phyloP scores from a whole-genome alignment of 2,888 invertebrate species.

The Baronia brevicornis region DNA sequence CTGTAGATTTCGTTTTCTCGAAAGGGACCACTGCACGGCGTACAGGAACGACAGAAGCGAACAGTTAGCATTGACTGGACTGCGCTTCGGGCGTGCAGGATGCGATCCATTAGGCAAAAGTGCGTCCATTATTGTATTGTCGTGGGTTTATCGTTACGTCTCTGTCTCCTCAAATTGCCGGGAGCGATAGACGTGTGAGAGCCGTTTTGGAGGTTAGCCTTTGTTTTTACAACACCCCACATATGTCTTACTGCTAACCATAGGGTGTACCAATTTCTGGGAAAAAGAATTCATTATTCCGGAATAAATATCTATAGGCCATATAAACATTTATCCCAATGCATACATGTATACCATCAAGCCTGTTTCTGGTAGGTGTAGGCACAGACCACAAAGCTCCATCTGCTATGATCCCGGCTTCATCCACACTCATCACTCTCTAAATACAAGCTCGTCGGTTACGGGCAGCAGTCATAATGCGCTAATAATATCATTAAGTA shows the following conservation, averaged over 20 bases:
- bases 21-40: constrained; percentile 21
- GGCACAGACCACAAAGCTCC: no score
- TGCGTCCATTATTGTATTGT: constrained; percentile 72
- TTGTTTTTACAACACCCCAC: neutral
- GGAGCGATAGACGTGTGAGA: constrained; percentile 42
- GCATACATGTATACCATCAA: no score
- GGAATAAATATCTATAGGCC: no score
- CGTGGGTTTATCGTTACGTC: constrained; percentile 65
- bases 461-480: no score
- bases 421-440: no score
- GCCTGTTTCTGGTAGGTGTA: no score
- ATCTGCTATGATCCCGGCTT: no score
- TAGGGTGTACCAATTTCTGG: no score
- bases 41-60: constrained; percentile 44
- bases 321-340: no score
- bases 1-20: constrained; percentile 23
- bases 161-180: constrained; percentile 56
- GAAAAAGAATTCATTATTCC: no score
- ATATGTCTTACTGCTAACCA: neutral
- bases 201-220: constrained; percentile 16
- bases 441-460: no score
- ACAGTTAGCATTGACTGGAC: constrained; percentile 67
- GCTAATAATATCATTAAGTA: no score
- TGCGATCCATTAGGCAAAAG: constrained; percentile 65
- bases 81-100: constrained; percentile 61